Evolutionary conservation across 2,797 vertebrate genomes (phyloP).

Genomic region (Prunella strophiata): DNA sequence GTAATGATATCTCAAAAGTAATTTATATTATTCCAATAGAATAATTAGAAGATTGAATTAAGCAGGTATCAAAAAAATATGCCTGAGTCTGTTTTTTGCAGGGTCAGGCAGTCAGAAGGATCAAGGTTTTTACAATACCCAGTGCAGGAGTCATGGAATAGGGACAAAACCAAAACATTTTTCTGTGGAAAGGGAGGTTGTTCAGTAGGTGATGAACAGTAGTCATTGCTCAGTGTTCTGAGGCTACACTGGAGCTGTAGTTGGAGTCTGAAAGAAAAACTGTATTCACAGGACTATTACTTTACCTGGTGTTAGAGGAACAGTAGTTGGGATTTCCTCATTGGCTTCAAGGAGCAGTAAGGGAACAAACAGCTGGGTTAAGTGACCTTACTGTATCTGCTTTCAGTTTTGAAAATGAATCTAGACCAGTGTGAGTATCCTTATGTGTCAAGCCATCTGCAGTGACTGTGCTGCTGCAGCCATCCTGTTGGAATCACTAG

Average conservation of each 20-base stretch:
- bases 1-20: background rate
- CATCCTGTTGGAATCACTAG: background rate
- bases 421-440: background rate
- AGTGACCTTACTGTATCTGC: background rate
- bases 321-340: background rate
- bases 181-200: background rate
- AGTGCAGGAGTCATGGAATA: background rate
- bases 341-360: accelerated
- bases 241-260: background rate
- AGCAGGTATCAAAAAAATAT: background rate
- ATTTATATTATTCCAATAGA: background rate
- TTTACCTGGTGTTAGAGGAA: background rate
- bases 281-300: background rate
- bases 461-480: background rate
- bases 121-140: background rate
- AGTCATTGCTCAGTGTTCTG: background rate
- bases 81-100: background rate
- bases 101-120: background rate
- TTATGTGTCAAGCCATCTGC: background rate
- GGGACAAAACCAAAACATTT: background rate
- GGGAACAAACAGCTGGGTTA: background rate
- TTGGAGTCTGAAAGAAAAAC: background rate
- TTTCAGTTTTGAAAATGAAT: background rate
- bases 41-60: background rate
- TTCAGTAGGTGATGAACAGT: no score